phyloP scores from a whole-genome alignment of 2,113 vertebrate genomes.

The Dolichotis patagonum region DNA sequence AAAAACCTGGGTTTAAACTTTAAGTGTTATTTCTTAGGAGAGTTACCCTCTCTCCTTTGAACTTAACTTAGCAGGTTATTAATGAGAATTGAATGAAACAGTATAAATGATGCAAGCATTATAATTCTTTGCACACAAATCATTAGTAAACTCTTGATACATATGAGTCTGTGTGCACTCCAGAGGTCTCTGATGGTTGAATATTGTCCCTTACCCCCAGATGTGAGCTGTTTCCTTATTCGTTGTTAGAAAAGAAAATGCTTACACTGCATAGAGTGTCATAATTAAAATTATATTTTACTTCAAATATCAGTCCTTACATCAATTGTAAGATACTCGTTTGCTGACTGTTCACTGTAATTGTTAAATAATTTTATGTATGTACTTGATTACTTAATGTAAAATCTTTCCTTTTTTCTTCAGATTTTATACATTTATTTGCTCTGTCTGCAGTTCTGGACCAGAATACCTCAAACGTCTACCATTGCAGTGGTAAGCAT shows the following conservation, averaged over 20 bases:
- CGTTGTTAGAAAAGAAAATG: slow-evolving; percentile 42
- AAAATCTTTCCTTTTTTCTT: slow-evolving; percentile 59
- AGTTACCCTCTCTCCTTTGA: background rate
- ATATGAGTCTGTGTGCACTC: background rate
- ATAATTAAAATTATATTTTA: slow-evolving; percentile 50
- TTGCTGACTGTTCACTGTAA: slow-evolving; percentile 54
- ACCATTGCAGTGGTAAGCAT: slow-evolving; percentile 95
- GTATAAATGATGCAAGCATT: background rate
- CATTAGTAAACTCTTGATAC: background rate
- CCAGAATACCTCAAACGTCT: slow-evolving; percentile 98
- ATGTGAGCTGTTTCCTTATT: slow-evolving; percentile 2
- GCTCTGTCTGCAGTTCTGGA: slow-evolving; percentile 98
- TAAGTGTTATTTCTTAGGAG: slow-evolving; percentile 12
- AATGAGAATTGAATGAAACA: background rate
- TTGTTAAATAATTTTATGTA: slow-evolving; percentile 25
- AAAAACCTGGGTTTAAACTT: slow-evolving; percentile 36
- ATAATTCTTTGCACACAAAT: background rate
- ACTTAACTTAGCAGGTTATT: slow-evolving; percentile 2
- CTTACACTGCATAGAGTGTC: background rate
- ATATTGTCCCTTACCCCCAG: background rate
- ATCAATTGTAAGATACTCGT: background rate
- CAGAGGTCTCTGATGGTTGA: background rate
- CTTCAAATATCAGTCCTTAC: background rate
- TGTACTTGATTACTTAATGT: background rate
- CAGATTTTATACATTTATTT: slow-evolving; percentile 99